Evolutionary conservation across 1,140 invertebrate genomes (phyloP), one percentile per base, ranked within the genome.

Genomic region (Cryptotermes secundus): DNA sequence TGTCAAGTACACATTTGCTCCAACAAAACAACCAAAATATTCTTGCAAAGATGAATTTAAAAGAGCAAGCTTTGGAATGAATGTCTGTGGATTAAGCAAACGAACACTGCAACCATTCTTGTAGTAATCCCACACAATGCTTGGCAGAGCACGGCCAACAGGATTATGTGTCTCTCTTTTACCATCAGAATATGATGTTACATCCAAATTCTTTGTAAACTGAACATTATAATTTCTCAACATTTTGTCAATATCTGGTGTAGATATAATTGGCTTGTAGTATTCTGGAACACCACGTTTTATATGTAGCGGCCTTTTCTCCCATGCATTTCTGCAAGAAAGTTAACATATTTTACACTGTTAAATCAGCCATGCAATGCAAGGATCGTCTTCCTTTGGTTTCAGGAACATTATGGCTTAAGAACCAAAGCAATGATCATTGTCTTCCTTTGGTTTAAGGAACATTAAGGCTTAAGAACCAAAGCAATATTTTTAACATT

Each of bases 1-100:
- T n/a, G 98, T 99, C 80, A 99, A 89, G 88, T 99, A 99, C 24
- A 95, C 93, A 93, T 99, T 99, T 4, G 97, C 95, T 19, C 98
- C 98, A 80, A 98, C 97, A 90, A 97, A 96, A 85, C 95, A 97
- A 81, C 95, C 95, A 88, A 99, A 99, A 88, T 94, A 96, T 90
- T 99, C 98, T 90, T 99, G 98, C 81, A 99, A 89, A 19, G 93
- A 93, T n/a, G 96, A 92, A 85, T 93, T 91, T 9, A 94, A 86
- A 84, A 91, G 90, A 91, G 94, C 93, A 49, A 96, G 86, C 82
- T 90, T 90, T 7, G 91, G 88, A 82, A 96, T 92, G 88, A 96
- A 99, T 0, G 95, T 96, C 87, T 98, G 98, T 6, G 99, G 99
- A 91, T 99, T 99, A 22, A 99, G 89, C 86, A 99, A 90, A 83